Evolutionary conservation across 53 echinoderm and acorn worm species (phyloP).

Genomic region (Pentamera pediparva): DNA sequence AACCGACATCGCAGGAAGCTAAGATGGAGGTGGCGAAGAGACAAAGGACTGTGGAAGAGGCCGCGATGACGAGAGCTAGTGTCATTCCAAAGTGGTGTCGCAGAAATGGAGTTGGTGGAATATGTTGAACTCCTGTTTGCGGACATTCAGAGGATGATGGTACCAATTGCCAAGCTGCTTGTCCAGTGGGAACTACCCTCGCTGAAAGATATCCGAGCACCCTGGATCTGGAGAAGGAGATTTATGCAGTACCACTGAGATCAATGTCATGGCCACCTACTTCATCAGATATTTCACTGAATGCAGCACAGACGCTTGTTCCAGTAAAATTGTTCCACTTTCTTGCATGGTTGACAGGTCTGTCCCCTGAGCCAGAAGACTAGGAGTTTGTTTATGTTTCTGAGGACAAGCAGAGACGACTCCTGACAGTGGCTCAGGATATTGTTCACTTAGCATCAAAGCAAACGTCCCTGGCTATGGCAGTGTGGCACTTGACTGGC

Average conservation of each 20-base stretch:
- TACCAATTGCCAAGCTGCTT: background rate
- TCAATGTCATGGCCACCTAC: constrained; percentile 30
- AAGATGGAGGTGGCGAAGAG: too few species aligned
- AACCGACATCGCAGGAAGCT: too few species aligned
- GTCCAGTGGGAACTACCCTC: background rate
- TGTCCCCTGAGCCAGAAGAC: constrained; percentile 39
- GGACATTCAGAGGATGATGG: background rate
- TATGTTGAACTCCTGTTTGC: too few species aligned
- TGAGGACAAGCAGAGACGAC: constrained; percentile 27
- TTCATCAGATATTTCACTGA: constrained; percentile 24
- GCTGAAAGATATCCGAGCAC: background rate
- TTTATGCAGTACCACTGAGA: background rate
- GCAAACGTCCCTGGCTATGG: constrained; percentile 55
- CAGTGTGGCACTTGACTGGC: constrained; percentile 44
- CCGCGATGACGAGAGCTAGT: too few species aligned
- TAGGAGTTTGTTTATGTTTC: constrained; percentile 5
- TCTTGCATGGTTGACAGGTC: constrained; percentile 48
- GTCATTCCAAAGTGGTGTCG: too few species aligned
- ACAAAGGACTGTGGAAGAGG: too few species aligned
- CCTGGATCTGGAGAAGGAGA: background rate
- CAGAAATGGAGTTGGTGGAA: too few species aligned
- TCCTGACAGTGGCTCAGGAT: constrained; percentile 58
- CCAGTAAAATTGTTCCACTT: constrained; percentile 46
- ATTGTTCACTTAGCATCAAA: constrained; percentile 62
- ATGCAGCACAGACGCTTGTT: constrained; percentile 19